Evolutionary conservation across 1,140 invertebrate genomes (phyloP).

Genomic region (Pristionchus pacificus): DNA sequence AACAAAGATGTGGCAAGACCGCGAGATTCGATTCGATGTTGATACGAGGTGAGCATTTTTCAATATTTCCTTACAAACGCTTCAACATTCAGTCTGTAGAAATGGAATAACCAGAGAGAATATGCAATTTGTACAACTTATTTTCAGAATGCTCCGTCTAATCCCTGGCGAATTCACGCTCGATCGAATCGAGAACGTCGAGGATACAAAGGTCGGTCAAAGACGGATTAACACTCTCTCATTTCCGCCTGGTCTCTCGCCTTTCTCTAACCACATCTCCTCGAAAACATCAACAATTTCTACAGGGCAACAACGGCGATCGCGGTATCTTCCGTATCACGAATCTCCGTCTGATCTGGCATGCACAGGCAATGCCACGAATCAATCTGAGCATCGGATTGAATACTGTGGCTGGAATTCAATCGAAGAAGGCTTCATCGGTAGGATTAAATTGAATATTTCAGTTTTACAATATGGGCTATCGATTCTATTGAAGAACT

Average conservation of each 20-base stretch:
- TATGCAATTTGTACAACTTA: no score
- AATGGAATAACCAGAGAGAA: no score
- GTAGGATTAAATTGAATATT: constrained; percentile 4
- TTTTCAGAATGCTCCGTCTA: constrained; percentile 26
- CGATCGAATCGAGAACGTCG: constrained; percentile 26
- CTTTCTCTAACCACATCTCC: background rate
- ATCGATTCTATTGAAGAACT: no score
- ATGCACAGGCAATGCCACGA: constrained; percentile 21
- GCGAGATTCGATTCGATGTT: constrained; percentile 33
- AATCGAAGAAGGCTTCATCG: constrained; percentile 14
- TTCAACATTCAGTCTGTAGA: no score
- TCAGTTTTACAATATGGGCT: no score
- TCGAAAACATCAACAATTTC: background rate
- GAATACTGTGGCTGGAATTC: constrained; percentile 15
- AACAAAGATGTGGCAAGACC: constrained; percentile 32
- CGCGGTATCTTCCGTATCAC: constrained; percentile 20
- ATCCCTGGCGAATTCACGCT: constrained; percentile 15
- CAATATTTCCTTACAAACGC: background rate
- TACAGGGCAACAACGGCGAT: constrained; percentile 29
- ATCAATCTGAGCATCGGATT: constrained; percentile 30
- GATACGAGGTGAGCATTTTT: constrained; percentile 23
- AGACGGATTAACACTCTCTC: no score
- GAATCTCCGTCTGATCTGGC: constrained; percentile 28
- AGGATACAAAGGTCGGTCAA: constrained; percentile 30
- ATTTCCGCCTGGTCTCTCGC: background rate